Base-by-base conservation (phyloP, 2,797 vertebrate genomes). In the Acanthurus lineatus region DNA sequence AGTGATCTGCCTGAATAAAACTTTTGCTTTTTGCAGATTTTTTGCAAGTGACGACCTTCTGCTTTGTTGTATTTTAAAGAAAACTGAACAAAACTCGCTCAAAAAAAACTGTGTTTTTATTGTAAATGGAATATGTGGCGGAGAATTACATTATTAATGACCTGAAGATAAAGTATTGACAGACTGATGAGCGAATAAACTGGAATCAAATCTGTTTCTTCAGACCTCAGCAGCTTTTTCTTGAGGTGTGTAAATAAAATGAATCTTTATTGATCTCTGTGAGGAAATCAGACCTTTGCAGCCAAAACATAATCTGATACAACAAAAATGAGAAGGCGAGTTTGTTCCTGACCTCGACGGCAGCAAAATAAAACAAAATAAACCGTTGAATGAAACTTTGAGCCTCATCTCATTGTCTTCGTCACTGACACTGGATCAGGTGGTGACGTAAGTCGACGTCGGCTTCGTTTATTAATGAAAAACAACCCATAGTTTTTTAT, bases 231-330 rank as follows among this genome's bases (percentile, higher is more conserved):
- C 53, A 48, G 67, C 60, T n/a, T 66, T 77, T 82, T 77, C 20
- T 51, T n/a, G 32, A 38, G 54, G 14, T 20, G 32, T 68, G 53
- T 45, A 66, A 73, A 66, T 44, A 38, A 83, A 85, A 72, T 66
- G 7, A 74, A 60, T 60, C 71, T 72, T 75, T 76, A 69, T 67
- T 63, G 79, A 84, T 69, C 17, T 17, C 17, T 2, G 20, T 3
- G 53, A 17, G 60, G 20, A 83, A 65, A 68, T 68, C 56, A 53
- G 44, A 60, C 40, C 20, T 60, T 35, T 45, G 42, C 42, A 62
- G 71, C 2, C 19, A 64, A 28, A 28, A 66, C 67, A 38, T 61
- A 65, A 65, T 17, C 17, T 8, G 22, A 69, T 32, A 63, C 11
- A 56, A 4, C 16, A 25, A 44, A 64, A 57, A 28, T 4, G 15